Percentiles rank a stretch among this genome's conserved stretches.
These are phyloP conservation scores for Cantharis flavilabris DNA, from an alignment of 2,888 invertebrate genomes.

Conservation along the genomic window DNA sequence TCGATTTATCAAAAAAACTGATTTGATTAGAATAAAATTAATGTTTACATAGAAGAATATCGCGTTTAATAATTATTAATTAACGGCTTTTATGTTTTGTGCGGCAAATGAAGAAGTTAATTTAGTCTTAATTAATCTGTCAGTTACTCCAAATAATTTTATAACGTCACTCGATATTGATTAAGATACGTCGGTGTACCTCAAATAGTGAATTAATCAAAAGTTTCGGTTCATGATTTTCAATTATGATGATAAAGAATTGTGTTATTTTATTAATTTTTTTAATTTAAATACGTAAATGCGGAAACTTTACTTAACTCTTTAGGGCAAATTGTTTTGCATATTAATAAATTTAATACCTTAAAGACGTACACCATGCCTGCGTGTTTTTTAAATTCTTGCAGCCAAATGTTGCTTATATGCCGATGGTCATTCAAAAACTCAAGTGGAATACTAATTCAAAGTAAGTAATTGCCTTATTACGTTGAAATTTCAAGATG, in stretches of 20 bases:
- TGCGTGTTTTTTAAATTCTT: background rate
- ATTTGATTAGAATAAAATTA: background rate
- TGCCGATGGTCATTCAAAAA: background rate
- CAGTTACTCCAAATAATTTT: slow-evolving; percentile 11
- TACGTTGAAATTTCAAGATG: background rate
- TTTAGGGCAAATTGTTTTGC: background rate
- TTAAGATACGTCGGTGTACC: slow-evolving; percentile 8
- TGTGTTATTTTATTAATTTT: background rate
- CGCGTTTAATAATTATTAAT: background rate
- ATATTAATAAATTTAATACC: background rate
- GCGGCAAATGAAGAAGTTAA: background rate
- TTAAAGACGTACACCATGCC: background rate
- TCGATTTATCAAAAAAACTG: background rate
- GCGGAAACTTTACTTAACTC: background rate
- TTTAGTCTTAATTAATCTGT: slow-evolving; percentile 15
- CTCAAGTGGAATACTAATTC: background rate
- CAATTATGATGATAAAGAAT: background rate
- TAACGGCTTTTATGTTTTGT: background rate
- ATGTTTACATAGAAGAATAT: background rate
- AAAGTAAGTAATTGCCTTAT: background rate
- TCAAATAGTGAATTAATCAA: slow-evolving; percentile 2
- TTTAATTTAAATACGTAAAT: background rate
- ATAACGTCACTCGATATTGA: slow-evolving; percentile 11
- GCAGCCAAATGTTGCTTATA: background rate
- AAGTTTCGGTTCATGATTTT: background rate